Base-by-base conservation (phyloP, 2,888 invertebrate species). In the Trichopoda pennipes region DNA sequence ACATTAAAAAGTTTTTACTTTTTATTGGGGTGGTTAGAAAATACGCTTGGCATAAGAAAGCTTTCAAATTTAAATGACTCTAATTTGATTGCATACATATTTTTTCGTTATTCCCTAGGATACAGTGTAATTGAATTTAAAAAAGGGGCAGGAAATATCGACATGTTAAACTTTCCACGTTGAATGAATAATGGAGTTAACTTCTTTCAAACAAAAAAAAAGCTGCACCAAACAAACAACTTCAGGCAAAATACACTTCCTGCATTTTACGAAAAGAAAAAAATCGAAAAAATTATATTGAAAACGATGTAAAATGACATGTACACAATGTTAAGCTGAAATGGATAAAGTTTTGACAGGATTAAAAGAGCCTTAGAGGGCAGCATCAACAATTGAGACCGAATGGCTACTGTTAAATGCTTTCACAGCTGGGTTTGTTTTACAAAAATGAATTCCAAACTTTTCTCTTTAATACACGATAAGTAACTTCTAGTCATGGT, bases 221-320 rank as follows among this genome's bases (percentile, higher is more conserved):
- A 49, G 17, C 44, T 72, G 58, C 53, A 51, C 44, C 64, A 79
- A 79, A 68, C 64, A 79, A 79, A 68, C 79, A 75, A 79, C 82
- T 79, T 68, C 49, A 82, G 82, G 82, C 82, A 56, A 76, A 82
- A 68, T 76, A 75, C 63, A 82, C 82, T 82, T 82, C 82, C 82
- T 82, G 79, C 21, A 79, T 61, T 77, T 53, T 21, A 53, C 44
- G 49, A 32, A 47, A 58, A 49, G 38, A 56, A 55, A 47, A 9
- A 58, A 38, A 38, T 12, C 0, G 2, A 8, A 32, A 44, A 77
- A 63, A 53, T 47, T 28, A 51, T 38, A 77, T 23, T 3, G n/a
- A 69, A 69, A 77, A 35, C 38, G 38, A 38, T 12, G 38, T 38
- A 55, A 79, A 82, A 82, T 75, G 61, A 38, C 38, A 82, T 75